phyloP scores from a whole-genome alignment of 2,113 vertebrate species.

The Xerus inauris region DNA sequence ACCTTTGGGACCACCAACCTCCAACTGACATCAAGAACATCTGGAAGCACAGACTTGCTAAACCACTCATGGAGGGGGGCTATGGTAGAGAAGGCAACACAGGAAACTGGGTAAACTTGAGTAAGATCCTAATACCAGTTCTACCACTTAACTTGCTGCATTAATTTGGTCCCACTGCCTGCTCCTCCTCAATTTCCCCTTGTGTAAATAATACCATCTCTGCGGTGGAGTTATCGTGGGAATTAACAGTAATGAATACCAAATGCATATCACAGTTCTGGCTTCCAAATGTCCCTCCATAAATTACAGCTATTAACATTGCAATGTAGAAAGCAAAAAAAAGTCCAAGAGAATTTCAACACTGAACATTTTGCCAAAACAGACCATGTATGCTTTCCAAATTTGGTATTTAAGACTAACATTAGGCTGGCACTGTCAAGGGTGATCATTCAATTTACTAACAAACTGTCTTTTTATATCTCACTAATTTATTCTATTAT shows the following conservation, averaged over 20 bases:
- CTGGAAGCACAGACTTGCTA: background rate
- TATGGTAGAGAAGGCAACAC: background rate
- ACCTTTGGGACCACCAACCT: background rate
- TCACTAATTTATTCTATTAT: background rate
- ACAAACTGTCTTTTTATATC: slow-evolving; percentile 3
- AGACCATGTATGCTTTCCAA: slow-evolving; percentile 17
- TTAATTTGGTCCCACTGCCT: background rate
- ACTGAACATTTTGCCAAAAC: background rate
- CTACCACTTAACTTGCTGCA: background rate
- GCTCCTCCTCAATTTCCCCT: background rate
- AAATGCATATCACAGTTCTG: background rate
- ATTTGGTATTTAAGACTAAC: slow-evolving; percentile 47
- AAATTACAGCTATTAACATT: background rate
- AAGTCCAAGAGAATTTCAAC: slow-evolving; percentile 32
- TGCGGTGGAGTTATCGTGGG: background rate
- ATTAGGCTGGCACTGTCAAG: background rate
- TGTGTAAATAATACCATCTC: background rate
- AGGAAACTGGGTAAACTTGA: background rate
- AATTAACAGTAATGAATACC: background rate
- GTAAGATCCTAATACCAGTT: too few relatives aligned
- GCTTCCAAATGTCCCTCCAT: background rate
- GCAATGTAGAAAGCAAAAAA: background rate
- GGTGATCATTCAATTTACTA: slow-evolving; percentile 10
- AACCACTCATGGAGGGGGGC: too few relatives aligned
- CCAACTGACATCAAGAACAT: background rate